These are phyloP conservation scores for Rhabdornis inornatus DNA, from an alignment of 2,113 vertebrate genomes.

Conservation along the genomic window DNA sequence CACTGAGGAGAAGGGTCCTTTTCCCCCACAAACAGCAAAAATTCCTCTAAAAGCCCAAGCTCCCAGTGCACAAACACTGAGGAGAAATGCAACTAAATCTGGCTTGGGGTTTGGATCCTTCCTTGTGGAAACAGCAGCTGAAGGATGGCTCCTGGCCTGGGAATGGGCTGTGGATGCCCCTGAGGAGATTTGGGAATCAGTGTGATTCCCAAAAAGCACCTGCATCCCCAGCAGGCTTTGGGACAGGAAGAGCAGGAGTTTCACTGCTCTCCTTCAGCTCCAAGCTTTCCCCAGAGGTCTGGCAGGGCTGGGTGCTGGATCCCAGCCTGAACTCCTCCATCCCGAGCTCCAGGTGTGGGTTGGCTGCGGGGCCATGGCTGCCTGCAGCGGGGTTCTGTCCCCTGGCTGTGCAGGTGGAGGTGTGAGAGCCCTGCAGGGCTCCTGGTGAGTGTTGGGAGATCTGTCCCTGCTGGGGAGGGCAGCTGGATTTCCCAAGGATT, in stretches of 20 bases:
- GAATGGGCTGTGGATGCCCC: neutral
- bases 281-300: neutral
- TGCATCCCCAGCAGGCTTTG: neutral
- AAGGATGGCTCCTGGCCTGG: neutral
- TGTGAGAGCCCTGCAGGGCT: neutral
- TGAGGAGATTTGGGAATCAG: neutral
- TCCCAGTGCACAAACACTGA: fast-evolving
- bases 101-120: neutral
- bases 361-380: too few species aligned
- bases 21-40: neutral
- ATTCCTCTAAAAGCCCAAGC: neutral
- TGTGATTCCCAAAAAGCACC: neutral
- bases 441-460: fast-evolving
- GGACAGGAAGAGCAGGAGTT: neutral
- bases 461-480: neutral
- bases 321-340: neutral
- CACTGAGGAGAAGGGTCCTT: neutral
- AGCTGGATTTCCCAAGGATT: neutral
- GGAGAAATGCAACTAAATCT: neutral
- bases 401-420: neutral
- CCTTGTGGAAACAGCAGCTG: neutral
- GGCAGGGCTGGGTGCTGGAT: neutral
- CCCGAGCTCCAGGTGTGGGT: neutral
- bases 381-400: neutral
- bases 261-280: neutral